These are phyloP conservation scores for Thaumatotibia leucotreta DNA, from an alignment of 1,140 invertebrate genomes.

Conservation along the genomic window DNA sequence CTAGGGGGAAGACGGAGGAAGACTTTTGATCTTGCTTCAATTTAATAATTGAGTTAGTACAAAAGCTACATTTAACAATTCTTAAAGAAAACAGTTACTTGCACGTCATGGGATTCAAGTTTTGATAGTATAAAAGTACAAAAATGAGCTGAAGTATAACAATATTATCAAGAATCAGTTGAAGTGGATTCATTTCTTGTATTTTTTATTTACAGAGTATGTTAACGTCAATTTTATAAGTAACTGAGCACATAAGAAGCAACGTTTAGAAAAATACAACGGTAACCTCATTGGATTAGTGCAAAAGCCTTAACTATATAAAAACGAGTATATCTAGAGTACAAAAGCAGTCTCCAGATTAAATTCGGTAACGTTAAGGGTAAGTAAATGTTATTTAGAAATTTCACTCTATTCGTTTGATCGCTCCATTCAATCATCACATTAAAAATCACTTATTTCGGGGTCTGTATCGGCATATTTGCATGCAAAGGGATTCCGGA, in stretches of 20 bases:
- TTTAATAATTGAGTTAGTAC: constrained; percentile 4
- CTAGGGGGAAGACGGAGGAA: constrained; percentile 61
- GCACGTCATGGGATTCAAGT: constrained; percentile 24
- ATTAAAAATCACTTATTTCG: constrained; percentile 80
- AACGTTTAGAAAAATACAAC: constrained; percentile 72
- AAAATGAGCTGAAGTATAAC: constrained; percentile 57
- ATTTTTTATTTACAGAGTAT: constrained; percentile 44
- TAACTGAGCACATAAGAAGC: constrained; percentile 44
- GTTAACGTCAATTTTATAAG: constrained; percentile 7
- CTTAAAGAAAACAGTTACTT: constrained; percentile 20
- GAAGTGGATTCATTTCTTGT: constrained; percentile 32
- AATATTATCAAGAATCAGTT: constrained; percentile 37
- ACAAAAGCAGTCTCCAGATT: constrained; percentile 76
- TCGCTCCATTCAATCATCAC: constrained; percentile 21
- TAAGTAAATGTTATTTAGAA: constrained; percentile 50
- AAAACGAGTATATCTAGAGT: constrained; percentile 70
- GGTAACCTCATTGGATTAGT: constrained; percentile 62
- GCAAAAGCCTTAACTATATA: constrained; percentile 68
- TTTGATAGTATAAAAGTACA: constrained; percentile 64
- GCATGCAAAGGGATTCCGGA: constrained; percentile 82
- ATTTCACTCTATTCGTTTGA: constrained; percentile 34
- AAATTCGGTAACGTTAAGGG: constrained; percentile 75
- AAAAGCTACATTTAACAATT: constrained; percentile 21
- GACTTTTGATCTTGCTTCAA: constrained; percentile 46
- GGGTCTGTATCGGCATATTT: constrained; percentile 83